Percentiles rank a stretch among this genome's conserved stretches.
phyloP scores from a whole-genome alignment of 2,888 invertebrate species.

The Cephus pygmeus region DNA sequence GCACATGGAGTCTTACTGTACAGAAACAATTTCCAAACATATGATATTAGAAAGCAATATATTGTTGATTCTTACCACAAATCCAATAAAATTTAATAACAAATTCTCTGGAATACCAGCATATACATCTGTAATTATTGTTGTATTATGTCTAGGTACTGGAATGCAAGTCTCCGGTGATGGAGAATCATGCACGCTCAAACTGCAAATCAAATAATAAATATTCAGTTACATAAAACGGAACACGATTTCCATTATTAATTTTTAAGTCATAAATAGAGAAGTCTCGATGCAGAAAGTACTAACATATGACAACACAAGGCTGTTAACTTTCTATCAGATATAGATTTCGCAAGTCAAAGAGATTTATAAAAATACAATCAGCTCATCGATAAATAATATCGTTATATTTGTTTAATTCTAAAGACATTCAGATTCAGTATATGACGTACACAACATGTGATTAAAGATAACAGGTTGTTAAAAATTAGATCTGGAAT shows the following conservation, averaged over 20 bases:
- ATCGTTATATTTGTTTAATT: neutral
- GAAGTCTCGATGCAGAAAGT: neutral
- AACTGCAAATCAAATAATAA: neutral
- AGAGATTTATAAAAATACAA: neutral
- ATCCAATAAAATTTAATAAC: slow-evolving; percentile 84
- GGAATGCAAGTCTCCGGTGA: slow-evolving; percentile 50
- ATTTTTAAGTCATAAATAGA: neutral
- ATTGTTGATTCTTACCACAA: slow-evolving; percentile 68
- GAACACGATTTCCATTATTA: neutral
- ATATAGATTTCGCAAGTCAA: neutral
- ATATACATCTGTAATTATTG: slow-evolving; percentile 78
- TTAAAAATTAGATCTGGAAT: slow-evolving; percentile 36
- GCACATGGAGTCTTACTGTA: neutral
- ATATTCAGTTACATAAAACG: neutral
- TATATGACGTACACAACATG: neutral
- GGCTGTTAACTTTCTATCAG: neutral
- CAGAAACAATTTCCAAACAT: neutral
- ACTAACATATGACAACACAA: neutral
- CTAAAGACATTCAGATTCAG: neutral
- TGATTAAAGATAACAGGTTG: slow-evolving; percentile 13
- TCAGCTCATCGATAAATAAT: neutral
- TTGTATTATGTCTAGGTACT: slow-evolving; percentile 48
- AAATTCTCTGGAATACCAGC: slow-evolving; percentile 94
- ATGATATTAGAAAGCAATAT: slow-evolving; percentile 1
- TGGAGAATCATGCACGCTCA: slow-evolving; percentile 27